Base-by-base conservation (phyloP, 2,888 invertebrate genomes). In the Junonia oenone region DNA sequence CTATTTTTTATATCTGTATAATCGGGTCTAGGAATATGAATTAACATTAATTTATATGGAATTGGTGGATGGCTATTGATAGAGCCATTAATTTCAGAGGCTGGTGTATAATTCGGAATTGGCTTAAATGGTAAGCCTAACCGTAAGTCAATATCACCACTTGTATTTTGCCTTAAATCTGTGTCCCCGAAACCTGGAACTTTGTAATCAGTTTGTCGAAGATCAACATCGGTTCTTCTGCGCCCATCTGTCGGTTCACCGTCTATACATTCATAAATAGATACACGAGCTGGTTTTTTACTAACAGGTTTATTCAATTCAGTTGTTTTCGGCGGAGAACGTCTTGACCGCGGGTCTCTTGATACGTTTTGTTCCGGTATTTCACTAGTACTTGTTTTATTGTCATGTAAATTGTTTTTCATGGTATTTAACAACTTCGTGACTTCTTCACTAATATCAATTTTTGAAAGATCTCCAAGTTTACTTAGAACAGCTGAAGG, bases 31-130 rank as follows among this genome's bases (percentile, higher is more conserved):
- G 95, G 94, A 69, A 96, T 93, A 55, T 93, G 93, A 52, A 95
- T 77, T 58, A 69, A 55, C 55, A 81, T 68, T 66, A 94, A 86
- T 75, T 93, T 93, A 89, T 94, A 97, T 0, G 83, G 67, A 50
- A 97, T 93, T 0, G 95, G 94, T 0, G 93, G 92, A 75, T 97
- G 96, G 38, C 95, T 94, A 50, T 93, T 93, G 43, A 95, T 91
- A 33, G 95, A 95, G 6, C 95, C 97, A 72, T 96, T 95, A 59
- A 97, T 96, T 88, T 97, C 97, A 0, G 94, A 95, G 22, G 96
- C 96, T 0, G 97, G 96, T 11, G 94, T 92, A 75, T 96, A 96
- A 66, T 95, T 93, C n/a, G 95, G 93, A 46, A 94, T 93, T 6
- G 95, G 93, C 76, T 96, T 95, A 71, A 96, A 96, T 0, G 96